Evolutionary conservation across 2,888 invertebrate species (phyloP).

Genomic region (Metopia argyrocephala): DNA sequence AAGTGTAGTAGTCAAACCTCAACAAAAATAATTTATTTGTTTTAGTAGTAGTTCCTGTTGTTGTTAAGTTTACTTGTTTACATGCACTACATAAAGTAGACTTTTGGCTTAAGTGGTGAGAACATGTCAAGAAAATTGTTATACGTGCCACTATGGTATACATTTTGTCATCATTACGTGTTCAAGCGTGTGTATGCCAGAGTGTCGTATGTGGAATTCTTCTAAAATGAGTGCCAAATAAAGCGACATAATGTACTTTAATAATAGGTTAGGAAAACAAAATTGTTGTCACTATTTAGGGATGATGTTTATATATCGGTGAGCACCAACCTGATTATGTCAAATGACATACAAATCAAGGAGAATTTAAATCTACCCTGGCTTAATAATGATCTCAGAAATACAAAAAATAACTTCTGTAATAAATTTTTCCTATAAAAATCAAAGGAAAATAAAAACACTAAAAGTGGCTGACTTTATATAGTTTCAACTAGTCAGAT

Average conservation of each 20-base stretch:
- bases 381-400: no score
- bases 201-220: background rate
- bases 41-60: background rate
- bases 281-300: no score
- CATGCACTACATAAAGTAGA: constrained; percentile 63
- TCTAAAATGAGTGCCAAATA: background rate
- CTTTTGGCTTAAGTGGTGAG: constrained; percentile 65
- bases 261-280: no score
- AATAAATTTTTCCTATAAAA: no score
- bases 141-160: constrained; percentile 49
- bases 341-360: no score
- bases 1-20: constrained; percentile 48
- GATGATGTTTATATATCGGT: no score
- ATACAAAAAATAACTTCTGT: no score
- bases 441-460: no score
- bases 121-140: constrained; percentile 64
- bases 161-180: background rate
- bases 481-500: no score
- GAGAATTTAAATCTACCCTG: no score
- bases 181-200: background rate
- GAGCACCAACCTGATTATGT: no score
- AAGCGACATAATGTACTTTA: background rate
- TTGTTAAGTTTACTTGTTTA: constrained; percentile 64
- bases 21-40: constrained; percentile 61
- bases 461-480: no score